phyloP scores from a whole-genome alignment of 2,888 invertebrate genomes.

The Lamproptera curius region DNA sequence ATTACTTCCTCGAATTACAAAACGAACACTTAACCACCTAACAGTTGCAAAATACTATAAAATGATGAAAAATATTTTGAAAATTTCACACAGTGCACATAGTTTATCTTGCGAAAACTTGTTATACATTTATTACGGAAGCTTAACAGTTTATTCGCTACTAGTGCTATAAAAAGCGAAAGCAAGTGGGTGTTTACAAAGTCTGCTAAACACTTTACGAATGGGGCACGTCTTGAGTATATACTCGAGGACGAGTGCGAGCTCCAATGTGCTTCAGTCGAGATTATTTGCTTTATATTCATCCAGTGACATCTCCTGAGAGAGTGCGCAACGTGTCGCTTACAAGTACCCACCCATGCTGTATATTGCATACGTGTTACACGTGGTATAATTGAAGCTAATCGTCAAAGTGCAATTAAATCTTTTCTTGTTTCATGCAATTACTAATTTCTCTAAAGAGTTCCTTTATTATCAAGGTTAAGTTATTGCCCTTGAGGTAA shows the following conservation, averaged over 20 bases:
- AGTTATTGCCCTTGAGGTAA: no score
- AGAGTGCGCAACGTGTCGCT: constrained; percentile 46
- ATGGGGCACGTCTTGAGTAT: constrained; percentile 36
- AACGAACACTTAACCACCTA: no score
- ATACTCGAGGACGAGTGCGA: constrained; percentile 54
- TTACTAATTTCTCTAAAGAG: no score
- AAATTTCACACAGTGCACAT: no score
- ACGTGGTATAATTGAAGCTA: no score
- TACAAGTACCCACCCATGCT: constrained; percentile 8
- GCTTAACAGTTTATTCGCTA: constrained; percentile 31
- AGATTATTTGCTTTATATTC: constrained; percentile 67
- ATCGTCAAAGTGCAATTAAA: no score
- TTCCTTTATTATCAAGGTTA: no score
- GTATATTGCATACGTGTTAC: neutral
- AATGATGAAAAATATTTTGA: no score
- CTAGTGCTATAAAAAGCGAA: constrained; percentile 41
- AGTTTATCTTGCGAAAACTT: neutral
- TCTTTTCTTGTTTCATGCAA: no score
- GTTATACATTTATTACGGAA: neutral
- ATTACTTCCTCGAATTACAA: no score
- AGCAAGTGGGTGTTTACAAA: constrained; percentile 53
- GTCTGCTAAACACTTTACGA: constrained; percentile 58
- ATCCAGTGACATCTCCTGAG: constrained; percentile 40
- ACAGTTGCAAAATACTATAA: no score
- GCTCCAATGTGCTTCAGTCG: constrained; percentile 50